phyloP scores from a whole-genome alignment of 2,113 vertebrate species.

The Perca flavescens region DNA sequence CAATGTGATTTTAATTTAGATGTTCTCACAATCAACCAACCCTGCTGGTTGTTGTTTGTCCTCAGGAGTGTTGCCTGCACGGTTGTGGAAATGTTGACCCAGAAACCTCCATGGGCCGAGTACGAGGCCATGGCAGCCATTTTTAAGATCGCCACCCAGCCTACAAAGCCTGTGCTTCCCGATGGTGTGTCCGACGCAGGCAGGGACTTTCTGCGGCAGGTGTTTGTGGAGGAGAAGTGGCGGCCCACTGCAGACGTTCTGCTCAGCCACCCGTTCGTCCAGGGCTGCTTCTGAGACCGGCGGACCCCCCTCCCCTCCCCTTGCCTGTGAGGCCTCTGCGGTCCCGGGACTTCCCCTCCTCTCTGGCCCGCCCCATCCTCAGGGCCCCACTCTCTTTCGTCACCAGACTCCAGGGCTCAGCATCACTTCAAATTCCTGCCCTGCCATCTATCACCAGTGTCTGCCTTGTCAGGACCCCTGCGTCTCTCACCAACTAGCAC shows the following conservation, averaged over 20 bases:
- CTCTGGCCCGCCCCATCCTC: conserved; percentile 45
- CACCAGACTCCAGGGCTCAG: conserved; percentile 50
- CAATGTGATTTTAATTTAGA: background rate
- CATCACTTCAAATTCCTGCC: conserved; percentile 53
- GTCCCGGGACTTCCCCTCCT: conserved; percentile 47
- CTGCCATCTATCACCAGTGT: conserved; percentile 67
- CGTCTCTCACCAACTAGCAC: conserved; percentile 58
- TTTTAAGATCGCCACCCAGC: conserved; percentile 94
- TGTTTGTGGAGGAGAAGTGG: conserved; percentile 93
- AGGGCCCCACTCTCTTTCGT: conserved; percentile 11
- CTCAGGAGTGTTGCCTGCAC: conserved; percentile 93
- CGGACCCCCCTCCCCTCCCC: conserved; percentile 32
- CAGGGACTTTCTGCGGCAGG: conserved; percentile 90
- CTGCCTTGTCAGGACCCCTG: conserved; percentile 68
- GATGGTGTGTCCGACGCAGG: conserved; percentile 87
- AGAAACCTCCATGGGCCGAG: conserved; percentile 94
- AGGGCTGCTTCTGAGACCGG: conserved; percentile 84
- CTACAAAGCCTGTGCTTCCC: conserved; percentile 90
- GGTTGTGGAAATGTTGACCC: conserved; percentile 93
- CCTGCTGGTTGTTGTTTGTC: conserved; percentile 3
- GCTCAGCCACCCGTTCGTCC: conserved; percentile 89
- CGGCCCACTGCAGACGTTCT: conserved; percentile 90
- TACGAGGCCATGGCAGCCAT: conserved; percentile 94
- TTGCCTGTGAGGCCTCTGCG: conserved; percentile 38
- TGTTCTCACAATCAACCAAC: background rate